Conservation (phyloP, 1,140 invertebrate genomes). For the Panagrolaimus sp. region DNA sequence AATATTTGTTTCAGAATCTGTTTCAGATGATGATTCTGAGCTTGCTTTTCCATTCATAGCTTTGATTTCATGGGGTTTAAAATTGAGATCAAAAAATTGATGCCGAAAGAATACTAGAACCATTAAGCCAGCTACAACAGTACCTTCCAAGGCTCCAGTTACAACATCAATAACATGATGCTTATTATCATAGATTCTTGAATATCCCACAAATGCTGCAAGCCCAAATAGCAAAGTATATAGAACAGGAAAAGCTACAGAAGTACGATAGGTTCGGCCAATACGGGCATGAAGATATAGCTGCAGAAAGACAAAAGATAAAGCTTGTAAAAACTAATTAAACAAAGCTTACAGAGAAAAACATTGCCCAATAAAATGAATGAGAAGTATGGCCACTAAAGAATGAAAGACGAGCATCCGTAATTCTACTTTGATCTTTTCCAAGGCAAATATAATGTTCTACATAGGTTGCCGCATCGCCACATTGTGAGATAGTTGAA, state of each 20-base stretch:
- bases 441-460: conserved; percentile 8
- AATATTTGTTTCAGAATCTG: no score
- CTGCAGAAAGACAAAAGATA: not conserved
- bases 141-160: conserved; percentile 7
- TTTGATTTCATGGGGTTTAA: not conserved
- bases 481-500: not conserved
- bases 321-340: not conserved
- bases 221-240: not conserved
- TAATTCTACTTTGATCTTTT: conserved; percentile 6
- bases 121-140: conserved; percentile 7
- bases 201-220: conserved; percentile 17
- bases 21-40: not conserved
- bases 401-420: conserved; percentile 14
- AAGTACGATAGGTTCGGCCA: not conserved
- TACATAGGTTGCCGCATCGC: conserved; percentile 1
- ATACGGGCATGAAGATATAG: conserved; percentile 17
- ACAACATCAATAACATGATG: conserved; percentile 20
- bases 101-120: conserved; percentile 4
- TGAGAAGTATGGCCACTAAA: conserved; percentile 20
- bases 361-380: conserved; percentile 20
- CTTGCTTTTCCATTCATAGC: not conserved
- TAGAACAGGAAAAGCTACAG: conserved; percentile 5
- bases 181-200: conserved; percentile 17
- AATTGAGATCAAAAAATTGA: not conserved
- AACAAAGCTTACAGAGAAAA: conserved; percentile 8